phyloP scores from a whole-genome alignment of 2,113 vertebrate genomes.

The Etia nguti region DNA sequence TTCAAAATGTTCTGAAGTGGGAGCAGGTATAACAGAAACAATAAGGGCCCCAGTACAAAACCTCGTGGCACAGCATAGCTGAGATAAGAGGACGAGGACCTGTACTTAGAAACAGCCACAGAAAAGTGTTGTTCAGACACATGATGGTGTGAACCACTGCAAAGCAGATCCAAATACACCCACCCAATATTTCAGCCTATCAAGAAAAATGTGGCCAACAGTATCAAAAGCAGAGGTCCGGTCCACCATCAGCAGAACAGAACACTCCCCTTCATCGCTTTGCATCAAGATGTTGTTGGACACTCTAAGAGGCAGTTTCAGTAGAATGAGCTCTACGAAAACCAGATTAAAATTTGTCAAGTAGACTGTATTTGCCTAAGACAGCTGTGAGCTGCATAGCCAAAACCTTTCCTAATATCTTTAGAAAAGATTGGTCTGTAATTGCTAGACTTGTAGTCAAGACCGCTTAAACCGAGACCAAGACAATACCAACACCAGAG shows the following conservation, averaged over 20 bases:
- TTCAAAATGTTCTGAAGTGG: background rate
- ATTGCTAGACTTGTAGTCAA: too few relatives aligned
- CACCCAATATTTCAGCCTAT: background rate
- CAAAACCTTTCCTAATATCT: background rate
- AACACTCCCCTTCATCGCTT: background rate
- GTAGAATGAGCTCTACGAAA: background rate
- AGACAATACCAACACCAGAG: too few relatives aligned
- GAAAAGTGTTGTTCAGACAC: background rate
- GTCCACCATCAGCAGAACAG: background rate
- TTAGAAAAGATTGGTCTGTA: too few relatives aligned
- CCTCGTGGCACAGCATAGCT: background rate
- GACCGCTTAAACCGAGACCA: too few relatives aligned
- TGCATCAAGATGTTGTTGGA: background rate
- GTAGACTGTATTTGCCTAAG: background rate
- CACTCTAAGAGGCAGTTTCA: background rate
- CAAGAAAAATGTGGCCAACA: background rate
- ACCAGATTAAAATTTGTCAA: background rate
- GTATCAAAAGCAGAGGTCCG: background rate
- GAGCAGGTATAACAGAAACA: background rate
- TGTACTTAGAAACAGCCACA: background rate
- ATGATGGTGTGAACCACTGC: background rate
- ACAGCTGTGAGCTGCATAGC: background rate
- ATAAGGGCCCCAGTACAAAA: background rate
- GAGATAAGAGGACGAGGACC: background rate
- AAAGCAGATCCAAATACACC: background rate